Evolutionary conservation across 2,113 vertebrate genomes (phyloP).

Genomic region (Proteles cristata): DNA sequence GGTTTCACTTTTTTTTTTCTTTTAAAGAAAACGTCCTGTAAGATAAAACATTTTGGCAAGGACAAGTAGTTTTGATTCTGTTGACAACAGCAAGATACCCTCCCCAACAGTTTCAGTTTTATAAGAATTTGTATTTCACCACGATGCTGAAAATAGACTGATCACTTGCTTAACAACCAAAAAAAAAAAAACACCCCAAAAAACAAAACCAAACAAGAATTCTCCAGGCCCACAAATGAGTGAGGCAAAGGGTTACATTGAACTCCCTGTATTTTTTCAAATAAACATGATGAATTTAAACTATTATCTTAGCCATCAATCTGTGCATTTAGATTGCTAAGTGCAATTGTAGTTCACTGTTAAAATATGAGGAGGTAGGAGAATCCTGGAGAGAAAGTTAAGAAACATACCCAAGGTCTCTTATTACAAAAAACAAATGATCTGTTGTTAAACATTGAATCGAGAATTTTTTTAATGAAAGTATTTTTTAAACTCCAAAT

Average conservation of each 20-base stretch:
- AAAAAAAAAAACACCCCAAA: not conserved
- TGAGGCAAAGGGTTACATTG: conserved; percentile 23
- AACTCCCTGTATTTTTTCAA: not conserved
- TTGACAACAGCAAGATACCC: not conserved
- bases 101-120: conserved; percentile 50
- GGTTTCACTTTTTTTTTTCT: not conserved
- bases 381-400: not conserved
- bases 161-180: not conserved
- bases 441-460: conserved; percentile 4
- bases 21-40: not conserved
- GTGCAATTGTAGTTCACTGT: not conserved
- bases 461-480: not conserved
- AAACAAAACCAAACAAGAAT: not conserved
- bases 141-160: not conserved
- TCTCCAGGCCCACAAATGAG: not conserved
- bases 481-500: conserved; percentile 14
- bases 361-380: not conserved
- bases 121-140: conserved; percentile 30
- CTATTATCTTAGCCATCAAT: not conserved
- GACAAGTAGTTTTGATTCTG: conserved; percentile 13
- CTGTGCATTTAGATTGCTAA: not conserved
- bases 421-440: not conserved
- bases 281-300: not conserved
- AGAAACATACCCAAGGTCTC: not conserved
- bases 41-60: conserved; percentile 57